Evolutionary conservation across 2,113 vertebrate genomes (phyloP), one percentile per base, ranked within the genome.

Genomic region (Antennarius striatus): DNA sequence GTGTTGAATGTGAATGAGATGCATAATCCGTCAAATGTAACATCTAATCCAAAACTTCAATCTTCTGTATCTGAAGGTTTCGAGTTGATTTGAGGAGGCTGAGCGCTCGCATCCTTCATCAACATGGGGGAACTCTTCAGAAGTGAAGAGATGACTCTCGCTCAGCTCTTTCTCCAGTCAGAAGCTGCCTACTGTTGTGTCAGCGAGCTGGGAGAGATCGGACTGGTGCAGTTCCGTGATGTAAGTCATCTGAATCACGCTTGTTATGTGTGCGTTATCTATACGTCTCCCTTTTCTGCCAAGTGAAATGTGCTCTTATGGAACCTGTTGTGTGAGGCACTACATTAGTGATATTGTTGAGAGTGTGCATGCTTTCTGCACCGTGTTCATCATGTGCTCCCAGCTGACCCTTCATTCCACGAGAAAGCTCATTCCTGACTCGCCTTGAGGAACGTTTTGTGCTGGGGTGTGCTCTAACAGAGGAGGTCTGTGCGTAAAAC

Each of bases 121-220:
- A 89, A 79, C 88, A 99, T 99, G 97, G 96, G 97, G 85, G 96
- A 98, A 71, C 94, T 99, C 66, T 98, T 99, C 90, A 91, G 97
- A 74, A 99, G 97, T 32, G 96, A 99, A 80, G 97, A 99, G 93
- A 99, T 99, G 97, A 98, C 96, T 0, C 92, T 99, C 82, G 97
- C 97, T 7, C 97, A 99, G 92, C 95, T 99, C 17, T 99, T 98
- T 70, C 93, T 99, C 28, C 97, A 98, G 87, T 98, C 97, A 0
- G 97, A 99, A 89, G 96, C 97, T 28, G 97, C 97, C 0, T 98
- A 99, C 73, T 98, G 97, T 79, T 98, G 94, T 13, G 97, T 99
- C 91, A 99, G 97, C 64, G 97, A 99, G 60, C 89, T 99, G 78
- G 97, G 97, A 71, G 97, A 98, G 89, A 95, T 98, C 2, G 97